These are phyloP conservation scores for Borostomias antarcticus DNA, from an alignment of 2,797 vertebrate species.

Conservation along the genomic window DNA sequence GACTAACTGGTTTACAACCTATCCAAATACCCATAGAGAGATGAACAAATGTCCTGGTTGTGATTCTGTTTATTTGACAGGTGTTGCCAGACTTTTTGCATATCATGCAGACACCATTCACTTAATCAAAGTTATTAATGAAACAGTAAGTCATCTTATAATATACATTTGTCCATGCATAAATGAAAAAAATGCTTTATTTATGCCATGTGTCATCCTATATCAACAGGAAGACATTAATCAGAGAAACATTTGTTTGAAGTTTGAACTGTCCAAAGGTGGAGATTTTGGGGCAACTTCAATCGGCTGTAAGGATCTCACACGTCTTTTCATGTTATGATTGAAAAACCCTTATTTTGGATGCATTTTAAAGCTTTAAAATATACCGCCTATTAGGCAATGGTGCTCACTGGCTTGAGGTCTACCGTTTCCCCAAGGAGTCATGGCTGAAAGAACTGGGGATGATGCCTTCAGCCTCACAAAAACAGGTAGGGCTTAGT, in stretches of 20 bases:
- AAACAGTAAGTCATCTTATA: slow-evolving; percentile 71
- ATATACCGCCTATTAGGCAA: slow-evolving; percentile 68
- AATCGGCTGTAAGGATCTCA: slow-evolving; percentile 79
- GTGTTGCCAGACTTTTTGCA: slow-evolving; percentile 80
- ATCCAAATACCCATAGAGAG: too few species aligned
- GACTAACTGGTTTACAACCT: too few species aligned
- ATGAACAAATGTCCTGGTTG: too few species aligned
- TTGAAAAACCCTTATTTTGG: background rate
- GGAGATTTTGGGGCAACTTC: slow-evolving; percentile 80
- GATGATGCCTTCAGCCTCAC: slow-evolving; percentile 21
- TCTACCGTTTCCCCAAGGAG: slow-evolving; percentile 83
- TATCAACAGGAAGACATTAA: slow-evolving; percentile 80
- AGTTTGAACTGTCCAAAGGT: slow-evolving; percentile 72
- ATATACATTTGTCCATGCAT: background rate
- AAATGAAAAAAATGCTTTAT: background rate
- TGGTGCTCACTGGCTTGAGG: slow-evolving; percentile 81
- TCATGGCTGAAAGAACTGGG: slow-evolving; percentile 83
- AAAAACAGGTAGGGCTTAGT: slow-evolving; percentile 48
- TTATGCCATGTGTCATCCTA: slow-evolving; percentile 1
- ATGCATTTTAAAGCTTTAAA: background rate
- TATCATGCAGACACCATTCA: slow-evolving; percentile 71
- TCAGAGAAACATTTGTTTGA: slow-evolving; percentile 74
- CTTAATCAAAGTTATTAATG: slow-evolving; percentile 81
- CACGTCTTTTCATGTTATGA: background rate
- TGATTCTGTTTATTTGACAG: slow-evolving; percentile 56